Evolutionary conservation across 1,140 invertebrate species (phyloP).

Genomic region (Augochlora pura): DNA sequence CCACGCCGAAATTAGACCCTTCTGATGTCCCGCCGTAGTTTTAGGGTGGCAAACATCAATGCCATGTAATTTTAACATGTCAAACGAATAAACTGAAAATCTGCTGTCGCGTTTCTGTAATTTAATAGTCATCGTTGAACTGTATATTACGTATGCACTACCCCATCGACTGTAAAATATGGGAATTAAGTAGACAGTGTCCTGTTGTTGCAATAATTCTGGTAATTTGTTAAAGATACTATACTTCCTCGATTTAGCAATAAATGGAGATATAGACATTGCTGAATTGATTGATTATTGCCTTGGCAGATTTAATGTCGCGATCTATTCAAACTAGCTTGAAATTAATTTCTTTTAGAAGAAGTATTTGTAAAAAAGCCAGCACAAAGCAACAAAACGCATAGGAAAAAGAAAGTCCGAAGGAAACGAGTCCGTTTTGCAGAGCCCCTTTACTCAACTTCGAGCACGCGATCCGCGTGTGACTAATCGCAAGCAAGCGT

Average conservation of each 20-base stretch:
- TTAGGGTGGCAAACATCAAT: background rate
- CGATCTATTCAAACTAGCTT: too few relatives aligned
- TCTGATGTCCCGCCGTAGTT: background rate
- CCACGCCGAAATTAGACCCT: background rate
- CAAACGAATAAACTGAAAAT: background rate
- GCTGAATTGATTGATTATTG: too few relatives aligned
- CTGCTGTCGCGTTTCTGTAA: background rate
- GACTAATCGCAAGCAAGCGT: constrained; percentile 54
- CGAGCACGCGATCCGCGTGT: constrained; percentile 47
- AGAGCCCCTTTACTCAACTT: constrained; percentile 14
- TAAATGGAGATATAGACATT: too few relatives aligned
- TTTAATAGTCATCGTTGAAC: background rate
- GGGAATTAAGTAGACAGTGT: too few relatives aligned
- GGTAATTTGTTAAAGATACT: too few relatives aligned
- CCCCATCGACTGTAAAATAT: too few relatives aligned
- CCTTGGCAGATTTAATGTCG: too few relatives aligned
- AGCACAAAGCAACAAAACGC: background rate
- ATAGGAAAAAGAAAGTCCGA: background rate
- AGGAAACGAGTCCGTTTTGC: constrained; percentile 28
- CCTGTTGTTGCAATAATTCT: too few relatives aligned
- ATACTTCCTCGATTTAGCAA: too few relatives aligned
- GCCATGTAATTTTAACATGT: background rate
- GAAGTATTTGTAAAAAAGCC: too few relatives aligned
- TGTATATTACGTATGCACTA: too few relatives aligned
- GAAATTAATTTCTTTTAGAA: too few relatives aligned